Base-by-base conservation (phyloP, 1,140 invertebrate species). In the Lepidurus couesii region DNA sequence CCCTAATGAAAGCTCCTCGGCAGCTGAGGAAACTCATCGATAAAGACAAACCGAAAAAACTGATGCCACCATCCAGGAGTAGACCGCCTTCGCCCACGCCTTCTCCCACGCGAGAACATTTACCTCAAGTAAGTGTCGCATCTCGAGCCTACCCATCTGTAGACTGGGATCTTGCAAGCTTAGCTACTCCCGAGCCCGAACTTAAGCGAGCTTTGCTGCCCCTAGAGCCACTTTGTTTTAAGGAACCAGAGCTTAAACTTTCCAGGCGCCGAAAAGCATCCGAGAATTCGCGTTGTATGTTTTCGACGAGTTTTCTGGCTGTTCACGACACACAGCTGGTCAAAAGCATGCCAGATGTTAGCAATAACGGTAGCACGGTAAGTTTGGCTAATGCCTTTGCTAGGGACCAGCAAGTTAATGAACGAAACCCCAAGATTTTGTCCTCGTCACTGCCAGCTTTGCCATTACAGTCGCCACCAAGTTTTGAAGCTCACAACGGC, bases 1-100 rank as follows among this genome's bases (percentile, higher is more conserved):
- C 26, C 10, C 16, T 77, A 16, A 10, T 77, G 13, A 42, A 45
- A 47, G 75, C 75, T 13, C 75, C 75, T 1, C 34, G 44, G 24
- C 75, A 77, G 75, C 44, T 77, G 24, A 44, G 42, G 1, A 77
- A 77, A 47, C 42, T 77, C 44, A 44, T 77, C 16, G 26, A 26
- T 9, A 44, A 47, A 47, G 75, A 77, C 9, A 77, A 77, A n/a
- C 3, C 34, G n/a, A 53, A 43, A 4, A 77, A 77, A 44, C 13
- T 42, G 16, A 13, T n/a, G 21, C 21, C 53, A 16, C 53, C 53
- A 16, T n/a, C 21, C 21, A 65, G 13, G 53, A 65, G 53, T 8
- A 9, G 53, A 13, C 53, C 53, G 5, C 8, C 53, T 5, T 65
- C 53, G 13, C 53, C 53, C 21, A 21, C 8, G 21, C 53, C 53